These are phyloP conservation scores for Blastomussa wellsi DNA, from an alignment of 92 coral and sea anemone species.

Conservation along the genomic window DNA sequence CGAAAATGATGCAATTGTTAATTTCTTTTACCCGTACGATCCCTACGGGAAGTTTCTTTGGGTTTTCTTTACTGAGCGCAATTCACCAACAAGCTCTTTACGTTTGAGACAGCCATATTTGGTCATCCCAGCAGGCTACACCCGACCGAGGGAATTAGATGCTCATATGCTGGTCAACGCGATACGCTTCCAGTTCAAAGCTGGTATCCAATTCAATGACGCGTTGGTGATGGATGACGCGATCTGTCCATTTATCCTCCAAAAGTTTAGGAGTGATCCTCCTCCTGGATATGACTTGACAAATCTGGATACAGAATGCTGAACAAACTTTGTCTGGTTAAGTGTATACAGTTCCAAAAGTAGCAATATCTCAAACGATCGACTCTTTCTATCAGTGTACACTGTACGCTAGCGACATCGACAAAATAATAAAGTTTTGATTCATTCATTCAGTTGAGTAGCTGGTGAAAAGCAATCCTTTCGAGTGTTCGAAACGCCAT, in stretches of 20 bases:
- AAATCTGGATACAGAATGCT: not conserved
- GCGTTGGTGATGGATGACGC: not conserved
- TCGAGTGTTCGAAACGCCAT: too few relatives aligned
- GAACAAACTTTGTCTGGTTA: not conserved
- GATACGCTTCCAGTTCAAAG: not conserved
- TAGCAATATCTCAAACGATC: too few relatives aligned
- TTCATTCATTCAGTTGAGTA: too few relatives aligned
- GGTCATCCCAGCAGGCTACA: not conserved
- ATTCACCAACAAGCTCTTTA: not conserved
- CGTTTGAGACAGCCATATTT: not conserved
- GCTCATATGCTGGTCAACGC: not conserved
- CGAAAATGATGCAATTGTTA: not conserved
- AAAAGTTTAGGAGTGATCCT: not conserved
- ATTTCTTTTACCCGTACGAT: not conserved
- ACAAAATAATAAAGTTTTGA: too few relatives aligned
- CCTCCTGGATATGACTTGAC: not conserved
- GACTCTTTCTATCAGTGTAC: too few relatives aligned
- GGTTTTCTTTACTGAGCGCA: not conserved
- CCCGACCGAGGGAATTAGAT: not conserved
- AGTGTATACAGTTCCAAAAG: too few relatives aligned
- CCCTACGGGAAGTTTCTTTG: not conserved
- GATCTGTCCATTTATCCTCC: constrained; percentile 1
- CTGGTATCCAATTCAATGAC: not conserved
- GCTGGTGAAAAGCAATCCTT: too few relatives aligned
- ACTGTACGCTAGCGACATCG: too few relatives aligned